These are phyloP conservation scores for Tachypleus tridentatus DNA, from an alignment of 1,140 invertebrate species.

Conservation along the genomic window DNA sequence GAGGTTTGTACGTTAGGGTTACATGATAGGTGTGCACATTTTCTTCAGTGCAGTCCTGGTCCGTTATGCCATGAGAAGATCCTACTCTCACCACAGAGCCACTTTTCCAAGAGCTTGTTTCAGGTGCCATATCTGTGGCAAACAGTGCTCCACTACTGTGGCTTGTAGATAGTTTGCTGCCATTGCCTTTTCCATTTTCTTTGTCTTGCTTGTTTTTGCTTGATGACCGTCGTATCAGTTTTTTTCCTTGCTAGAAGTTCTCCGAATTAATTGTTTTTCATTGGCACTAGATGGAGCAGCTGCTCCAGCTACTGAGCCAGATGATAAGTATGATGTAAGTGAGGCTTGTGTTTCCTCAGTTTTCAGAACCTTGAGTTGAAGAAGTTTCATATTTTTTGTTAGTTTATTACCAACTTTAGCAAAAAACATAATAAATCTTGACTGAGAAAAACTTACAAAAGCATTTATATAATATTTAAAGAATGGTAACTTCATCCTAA, in stretches of 20 bases:
- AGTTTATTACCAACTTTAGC: too few species aligned
- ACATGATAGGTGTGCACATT: constrained; percentile 49
- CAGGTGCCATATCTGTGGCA: constrained; percentile 1
- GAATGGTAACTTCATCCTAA: too few species aligned
- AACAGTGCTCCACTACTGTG: not conserved
- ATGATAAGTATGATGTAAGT: constrained; percentile 11
- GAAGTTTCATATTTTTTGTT: too few species aligned
- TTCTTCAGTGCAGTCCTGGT: constrained; percentile 43
- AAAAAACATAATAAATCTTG: too few species aligned
- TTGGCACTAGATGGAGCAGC: not conserved
- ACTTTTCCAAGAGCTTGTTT: constrained; percentile 6
- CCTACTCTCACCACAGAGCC: constrained; percentile 6
- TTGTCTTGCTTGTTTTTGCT: constrained; percentile 44
- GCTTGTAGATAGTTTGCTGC: constrained; percentile 8
- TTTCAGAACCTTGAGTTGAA: too few species aligned
- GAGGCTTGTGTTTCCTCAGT: constrained; percentile 3
- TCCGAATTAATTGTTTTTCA: constrained; percentile 47
- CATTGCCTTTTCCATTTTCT: constrained; percentile 28
- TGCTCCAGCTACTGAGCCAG: not conserved
- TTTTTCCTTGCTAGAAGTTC: constrained; percentile 51
- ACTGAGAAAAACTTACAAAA: too few species aligned
- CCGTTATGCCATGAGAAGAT: constrained; percentile 22
- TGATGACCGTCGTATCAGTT: constrained; percentile 49
- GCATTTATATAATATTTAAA: too few species aligned
- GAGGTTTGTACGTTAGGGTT: constrained; percentile 50